Conservation (phyloP, 2,797 vertebrate species). For the Knipowitschia caucasica region DNA sequence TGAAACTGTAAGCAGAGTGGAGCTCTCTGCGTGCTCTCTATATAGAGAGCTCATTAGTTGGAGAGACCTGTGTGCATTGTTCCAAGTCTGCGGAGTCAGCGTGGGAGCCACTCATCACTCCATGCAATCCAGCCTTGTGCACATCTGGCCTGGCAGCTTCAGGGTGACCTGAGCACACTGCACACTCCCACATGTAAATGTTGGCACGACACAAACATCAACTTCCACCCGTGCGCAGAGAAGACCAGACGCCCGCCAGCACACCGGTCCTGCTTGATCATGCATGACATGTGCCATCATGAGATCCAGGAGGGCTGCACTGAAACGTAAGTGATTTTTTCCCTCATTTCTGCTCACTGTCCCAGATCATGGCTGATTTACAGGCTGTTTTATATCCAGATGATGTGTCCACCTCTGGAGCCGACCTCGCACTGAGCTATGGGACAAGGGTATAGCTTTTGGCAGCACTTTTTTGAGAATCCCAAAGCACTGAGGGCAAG, state of each 20-base stretch:
- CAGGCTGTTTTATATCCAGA: conserved; percentile 57
- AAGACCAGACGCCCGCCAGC: conserved; percentile 17
- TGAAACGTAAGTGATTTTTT: conserved; percentile 36
- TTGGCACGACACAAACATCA: conserved; percentile 42
- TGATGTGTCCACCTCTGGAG: conserved; percentile 55
- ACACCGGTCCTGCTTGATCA: conserved; percentile 49
- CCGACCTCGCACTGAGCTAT: conserved; percentile 60
- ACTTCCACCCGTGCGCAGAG: conserved; percentile 35
- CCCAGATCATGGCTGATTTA: conserved; percentile 56
- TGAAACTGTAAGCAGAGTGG: conserved; percentile 62
- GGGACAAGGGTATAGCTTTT: conserved; percentile 51
- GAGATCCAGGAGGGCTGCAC: conserved; percentile 22
- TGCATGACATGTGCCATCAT: conserved; percentile 39
- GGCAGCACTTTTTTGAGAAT: conserved; percentile 46
- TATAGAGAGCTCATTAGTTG: conserved; percentile 71
- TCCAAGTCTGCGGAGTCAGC: conserved; percentile 74
- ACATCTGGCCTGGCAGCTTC: conserved; percentile 71
- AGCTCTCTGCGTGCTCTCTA: conserved; percentile 51
- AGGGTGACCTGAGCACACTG: conserved; percentile 65
- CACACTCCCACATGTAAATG: conserved; percentile 40
- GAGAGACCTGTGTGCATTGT: conserved; percentile 75
- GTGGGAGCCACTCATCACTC: conserved; percentile 69
- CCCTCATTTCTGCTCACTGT: conserved; percentile 14
- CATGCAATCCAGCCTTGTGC: conserved; percentile 60
- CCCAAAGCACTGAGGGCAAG: conserved; percentile 35